Percentiles rank a stretch among this genome's conserved stretches.
phyloP scores from a whole-genome alignment of 2,797 vertebrate species.

The Danio aesculapii region DNA sequence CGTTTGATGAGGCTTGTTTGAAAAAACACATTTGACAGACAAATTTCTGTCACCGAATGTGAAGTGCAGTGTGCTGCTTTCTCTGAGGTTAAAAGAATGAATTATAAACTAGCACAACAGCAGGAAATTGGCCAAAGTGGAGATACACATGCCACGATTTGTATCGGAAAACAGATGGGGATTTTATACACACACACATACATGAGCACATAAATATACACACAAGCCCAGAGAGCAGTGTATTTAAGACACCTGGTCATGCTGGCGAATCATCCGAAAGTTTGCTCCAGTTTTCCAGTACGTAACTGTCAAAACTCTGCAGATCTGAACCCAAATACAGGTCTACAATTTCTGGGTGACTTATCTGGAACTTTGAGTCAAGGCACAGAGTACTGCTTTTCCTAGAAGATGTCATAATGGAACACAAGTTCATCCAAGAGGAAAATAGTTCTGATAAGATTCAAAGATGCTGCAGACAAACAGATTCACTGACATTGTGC shows the following conservation, averaged over 20 bases:
- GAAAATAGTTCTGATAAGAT: conserved; percentile 34
- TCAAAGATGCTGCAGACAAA: conserved; percentile 8
- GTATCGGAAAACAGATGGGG: conserved; percentile 70
- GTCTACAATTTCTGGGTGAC: conserved; percentile 46
- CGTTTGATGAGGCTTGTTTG: conserved; percentile 26
- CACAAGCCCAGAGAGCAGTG: conserved; percentile 50
- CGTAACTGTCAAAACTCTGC: conserved; percentile 45
- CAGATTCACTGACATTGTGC: conserved; percentile 1
- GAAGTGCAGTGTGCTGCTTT: conserved; percentile 64
- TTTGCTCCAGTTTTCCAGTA: conserved; percentile 54
- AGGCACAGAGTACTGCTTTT: conserved; percentile 4
- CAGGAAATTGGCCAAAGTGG: conserved; percentile 69
- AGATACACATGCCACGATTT: conserved; percentile 60
- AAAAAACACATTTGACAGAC: conserved; percentile 50
- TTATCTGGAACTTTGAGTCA: conserved; percentile 17
- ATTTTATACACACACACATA: conserved; percentile 25
- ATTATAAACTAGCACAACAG: conserved; percentile 70
- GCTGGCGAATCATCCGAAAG: conserved; percentile 52
- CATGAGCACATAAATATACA: conserved; percentile 31
- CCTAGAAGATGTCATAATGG: conserved; percentile 27
- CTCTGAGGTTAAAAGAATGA: conserved; percentile 66
- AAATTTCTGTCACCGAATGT: conserved; percentile 65
- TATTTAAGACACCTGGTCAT: conserved; percentile 67
- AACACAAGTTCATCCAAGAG: conserved; percentile 27
- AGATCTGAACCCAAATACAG: conserved; percentile 34